Evolutionary conservation across 2,888 invertebrate genomes (phyloP).

Genomic region (Argyresthia goedartella): DNA sequence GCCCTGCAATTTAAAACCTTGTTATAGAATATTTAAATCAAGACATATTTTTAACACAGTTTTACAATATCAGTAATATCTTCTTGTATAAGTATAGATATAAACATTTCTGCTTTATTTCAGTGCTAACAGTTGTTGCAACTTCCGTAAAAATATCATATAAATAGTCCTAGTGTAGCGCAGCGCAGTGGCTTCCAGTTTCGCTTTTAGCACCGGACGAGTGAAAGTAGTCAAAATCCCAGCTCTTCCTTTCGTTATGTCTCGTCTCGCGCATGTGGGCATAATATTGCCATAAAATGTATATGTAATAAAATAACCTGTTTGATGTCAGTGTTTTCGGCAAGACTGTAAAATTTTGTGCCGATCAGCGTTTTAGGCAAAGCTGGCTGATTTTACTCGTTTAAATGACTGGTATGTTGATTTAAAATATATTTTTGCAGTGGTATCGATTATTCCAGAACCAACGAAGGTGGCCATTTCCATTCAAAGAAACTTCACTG

Average conservation of each 20-base stretch:
- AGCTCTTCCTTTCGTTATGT: slow-evolving; percentile 49
- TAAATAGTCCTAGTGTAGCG: too few relatives aligned
- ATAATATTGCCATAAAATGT: slow-evolving; percentile 24
- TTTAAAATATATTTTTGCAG: neutral
- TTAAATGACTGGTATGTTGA: neutral
- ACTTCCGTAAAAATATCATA: too few relatives aligned
- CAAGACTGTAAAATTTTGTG: neutral
- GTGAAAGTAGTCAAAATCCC: slow-evolving; percentile 58
- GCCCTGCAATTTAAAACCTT: too few relatives aligned
- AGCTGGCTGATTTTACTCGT: neutral
- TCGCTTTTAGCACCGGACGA: slow-evolving; percentile 61
- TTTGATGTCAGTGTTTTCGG: slow-evolving; percentile 9
- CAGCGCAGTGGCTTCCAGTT: slow-evolving; percentile 34
- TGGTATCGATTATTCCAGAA: too few relatives aligned
- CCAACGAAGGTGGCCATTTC: neutral
- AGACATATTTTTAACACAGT: too few relatives aligned
- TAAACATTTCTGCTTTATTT: too few relatives aligned
- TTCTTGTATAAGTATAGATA: too few relatives aligned
- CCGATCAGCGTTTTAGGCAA: too few relatives aligned
- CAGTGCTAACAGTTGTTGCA: too few relatives aligned
- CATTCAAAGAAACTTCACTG: neutral
- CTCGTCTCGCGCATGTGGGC: slow-evolving; percentile 24
- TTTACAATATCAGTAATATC: too few relatives aligned
- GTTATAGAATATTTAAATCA: too few relatives aligned
- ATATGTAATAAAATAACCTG: too few relatives aligned